Base-by-base conservation (phyloP, 37 sponge, comb jelly and placozoan genomes). In the Spongilla lacustris region DNA sequence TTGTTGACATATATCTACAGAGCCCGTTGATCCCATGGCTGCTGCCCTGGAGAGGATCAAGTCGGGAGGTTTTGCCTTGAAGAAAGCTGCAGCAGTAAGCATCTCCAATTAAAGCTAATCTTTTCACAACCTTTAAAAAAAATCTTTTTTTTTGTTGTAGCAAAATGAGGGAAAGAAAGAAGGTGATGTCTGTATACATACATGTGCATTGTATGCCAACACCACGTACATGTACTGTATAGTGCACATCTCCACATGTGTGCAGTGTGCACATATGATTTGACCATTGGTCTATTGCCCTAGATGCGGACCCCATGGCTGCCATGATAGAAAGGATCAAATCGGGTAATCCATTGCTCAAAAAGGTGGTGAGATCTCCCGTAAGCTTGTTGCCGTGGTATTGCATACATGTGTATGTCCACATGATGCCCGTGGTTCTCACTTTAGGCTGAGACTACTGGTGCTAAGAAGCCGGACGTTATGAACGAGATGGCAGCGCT, bases 401-500 rank as follows among this genome's bases (percentile, higher is more conserved):
- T 34, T n/a, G n/a, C n/a, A n/a, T n/a, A n/a, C n/a, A n/a, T n/a
- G n/a, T n/a, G n/a, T n/a, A n/a, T n/a, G n/a, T n/a, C n/a, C n/a
- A n/a, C n/a, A n/a, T n/a, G n/a, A n/a, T n/a, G n/a, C n/a, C n/a
- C 8, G 75, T 34, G 4, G 4, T 74, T 6, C 23, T 12, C 41
- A 14, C 23, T 46, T 74, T 37, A 79, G 74, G 46, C 81, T 35
- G 85, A 71, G 68, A 21, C 74, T 33, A n/a, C n/a, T n/a, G n/a
- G n/a, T n/a, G 50, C 49, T 26, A 79, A 28, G 23, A 46, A 75
- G 3, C 67, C 69, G 1, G 87, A 68, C 30, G 78, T 93, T 32
- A 93, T 93, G 93, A 75, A 74, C 12, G 93, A 93, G 69, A 93
- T 93, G 93, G 90, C 93, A 12, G 72, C 77, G 19, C 46, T 93